These are phyloP conservation scores for Macropus fuliginosus DNA, from an alignment of 2,797 vertebrate species.

Conservation along the genomic window DNA sequence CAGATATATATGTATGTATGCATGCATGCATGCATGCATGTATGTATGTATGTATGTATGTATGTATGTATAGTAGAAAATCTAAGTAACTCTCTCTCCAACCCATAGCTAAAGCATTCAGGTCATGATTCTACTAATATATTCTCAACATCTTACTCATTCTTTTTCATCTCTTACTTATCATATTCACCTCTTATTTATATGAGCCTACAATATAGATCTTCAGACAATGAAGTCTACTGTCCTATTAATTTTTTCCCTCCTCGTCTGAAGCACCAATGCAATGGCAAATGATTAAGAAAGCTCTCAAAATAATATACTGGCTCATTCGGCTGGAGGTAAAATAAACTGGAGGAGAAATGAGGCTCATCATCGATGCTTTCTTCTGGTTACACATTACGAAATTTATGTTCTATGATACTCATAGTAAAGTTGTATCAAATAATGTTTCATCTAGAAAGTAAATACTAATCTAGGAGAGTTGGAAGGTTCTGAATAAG, in stretches of 20 bases:
- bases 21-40: too few relatives aligned
- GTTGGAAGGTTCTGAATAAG: neutral
- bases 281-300: neutral
- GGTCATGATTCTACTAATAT: neutral
- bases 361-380: neutral
- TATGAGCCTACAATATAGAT: neutral
- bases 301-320: neutral
- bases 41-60: too few relatives aligned
- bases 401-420: neutral
- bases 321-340: neutral
- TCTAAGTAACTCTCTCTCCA: neutral
- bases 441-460: neutral
- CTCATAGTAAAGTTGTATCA: neutral
- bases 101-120: neutral
- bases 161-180: neutral
- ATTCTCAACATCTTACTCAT: neutral
- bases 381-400: neutral
- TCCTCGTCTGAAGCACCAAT: neutral
- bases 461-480: neutral
- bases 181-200: neutral
- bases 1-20: too few relatives aligned
- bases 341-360: neutral
- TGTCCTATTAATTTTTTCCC: neutral
- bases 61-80: neutral
- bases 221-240: conserved; percentile 29